These are phyloP conservation scores for Philhelius pedissequus DNA, from an alignment of 2,888 invertebrate species.

Conservation along the genomic window DNA sequence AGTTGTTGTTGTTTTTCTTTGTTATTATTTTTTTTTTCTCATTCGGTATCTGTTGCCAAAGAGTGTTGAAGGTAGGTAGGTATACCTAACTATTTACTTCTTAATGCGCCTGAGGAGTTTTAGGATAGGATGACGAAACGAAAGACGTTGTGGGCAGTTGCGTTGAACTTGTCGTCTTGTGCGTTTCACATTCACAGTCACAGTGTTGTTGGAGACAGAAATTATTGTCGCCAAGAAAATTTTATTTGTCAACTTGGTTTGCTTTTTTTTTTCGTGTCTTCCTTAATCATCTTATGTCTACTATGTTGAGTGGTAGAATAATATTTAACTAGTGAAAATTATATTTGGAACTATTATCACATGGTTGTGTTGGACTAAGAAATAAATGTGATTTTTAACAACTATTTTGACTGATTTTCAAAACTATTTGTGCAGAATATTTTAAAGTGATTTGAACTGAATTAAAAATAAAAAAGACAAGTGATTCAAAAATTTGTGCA, in stretches of 20 bases:
- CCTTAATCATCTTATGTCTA: no score
- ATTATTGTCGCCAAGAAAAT: conserved; percentile 47
- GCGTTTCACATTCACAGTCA: no score
- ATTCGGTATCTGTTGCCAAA: conserved; percentile 31
- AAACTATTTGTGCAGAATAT: neutral
- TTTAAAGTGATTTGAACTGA: neutral
- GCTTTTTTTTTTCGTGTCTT: neutral
- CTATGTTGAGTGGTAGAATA: neutral
- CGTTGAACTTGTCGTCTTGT: conserved; percentile 78
- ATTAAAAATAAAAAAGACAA: neutral
- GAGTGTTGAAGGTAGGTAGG: no score
- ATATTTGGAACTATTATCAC: neutral
- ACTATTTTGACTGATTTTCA: neutral
- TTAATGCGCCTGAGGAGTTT: conserved; percentile 64
- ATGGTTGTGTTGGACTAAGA: neutral
- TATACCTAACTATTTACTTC: conserved; percentile 19
- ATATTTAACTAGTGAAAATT: neutral
- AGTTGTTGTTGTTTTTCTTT: conserved; percentile 6
- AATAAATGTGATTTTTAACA: neutral
- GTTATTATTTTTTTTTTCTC: neutral
- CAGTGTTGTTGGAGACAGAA: conserved; percentile 15
- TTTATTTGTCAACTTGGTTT: conserved; percentile 38
- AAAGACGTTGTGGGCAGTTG: conserved; percentile 75
- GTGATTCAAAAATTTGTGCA: neutral
- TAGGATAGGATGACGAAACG: conserved; percentile 68